A percentile compares a stretch with the other conserved stretches of the same genome.
phyloP scores from a whole-genome alignment of 2,113 vertebrate genomes.

The Eonycteris spelaea region DNA sequence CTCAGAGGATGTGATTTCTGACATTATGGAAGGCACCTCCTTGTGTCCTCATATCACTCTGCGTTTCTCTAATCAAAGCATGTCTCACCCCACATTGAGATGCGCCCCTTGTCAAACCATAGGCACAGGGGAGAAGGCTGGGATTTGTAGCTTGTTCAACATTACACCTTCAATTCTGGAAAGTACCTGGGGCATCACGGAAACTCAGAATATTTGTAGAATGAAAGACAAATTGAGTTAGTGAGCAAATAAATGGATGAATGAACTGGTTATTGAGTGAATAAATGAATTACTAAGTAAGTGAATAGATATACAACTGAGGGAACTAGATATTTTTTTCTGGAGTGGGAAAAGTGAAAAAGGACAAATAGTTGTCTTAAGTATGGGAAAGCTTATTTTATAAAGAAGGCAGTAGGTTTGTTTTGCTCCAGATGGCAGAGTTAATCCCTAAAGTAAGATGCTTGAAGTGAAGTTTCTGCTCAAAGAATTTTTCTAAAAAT shows the following conservation, averaged over 20 bases:
- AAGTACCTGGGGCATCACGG: background rate
- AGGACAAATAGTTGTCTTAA: background rate
- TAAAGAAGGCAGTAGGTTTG: background rate
- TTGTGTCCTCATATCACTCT: background rate
- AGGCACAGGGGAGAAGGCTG: background rate
- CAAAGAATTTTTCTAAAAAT: slow-evolving; percentile 44
- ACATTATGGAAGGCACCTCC: background rate
- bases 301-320: background rate
- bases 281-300: background rate
- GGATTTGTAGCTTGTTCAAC: background rate
- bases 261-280: background rate
- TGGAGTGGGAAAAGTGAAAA: background rate
- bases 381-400: background rate
- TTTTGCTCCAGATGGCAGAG: slow-evolving; percentile 37
- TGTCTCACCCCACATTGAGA: background rate
- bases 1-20: background rate
- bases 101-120: background rate
- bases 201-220: background rate
- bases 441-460: slow-evolving; percentile 32
- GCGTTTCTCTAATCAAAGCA: background rate
- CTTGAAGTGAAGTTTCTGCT: slow-evolving; percentile 3
- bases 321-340: background rate
- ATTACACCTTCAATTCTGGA: background rate
- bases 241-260: background rate
- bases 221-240: background rate